phyloP scores from a whole-genome alignment of 2,113 vertebrate genomes.

The Channa maculata region DNA sequence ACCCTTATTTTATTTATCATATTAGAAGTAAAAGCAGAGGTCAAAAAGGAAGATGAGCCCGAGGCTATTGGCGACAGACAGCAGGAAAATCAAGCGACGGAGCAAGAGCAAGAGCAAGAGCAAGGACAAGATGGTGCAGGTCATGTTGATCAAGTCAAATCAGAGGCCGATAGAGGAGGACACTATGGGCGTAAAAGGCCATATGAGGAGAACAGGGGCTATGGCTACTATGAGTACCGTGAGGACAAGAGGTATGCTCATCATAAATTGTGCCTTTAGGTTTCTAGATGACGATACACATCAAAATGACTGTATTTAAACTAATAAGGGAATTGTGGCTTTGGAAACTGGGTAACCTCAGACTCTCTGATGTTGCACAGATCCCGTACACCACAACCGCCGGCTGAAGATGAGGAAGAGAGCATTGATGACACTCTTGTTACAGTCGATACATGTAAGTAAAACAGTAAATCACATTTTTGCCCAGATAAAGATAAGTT shows the following conservation, averaged over 20 bases:
- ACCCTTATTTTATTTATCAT: not conserved
- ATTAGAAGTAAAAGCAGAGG: slow-evolving; percentile 64
- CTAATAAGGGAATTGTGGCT: not conserved
- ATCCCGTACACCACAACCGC: slow-evolving; percentile 89
- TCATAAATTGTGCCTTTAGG: not conserved
- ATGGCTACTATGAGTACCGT: slow-evolving; percentile 88
- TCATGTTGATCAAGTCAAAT: slow-evolving; percentile 61
- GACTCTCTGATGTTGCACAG: slow-evolving; percentile 65
- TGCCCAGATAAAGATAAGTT: not conserved
- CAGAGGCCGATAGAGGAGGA: slow-evolving; percentile 65
- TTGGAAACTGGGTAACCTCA: not conserved
- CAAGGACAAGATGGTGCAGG: slow-evolving; percentile 1
- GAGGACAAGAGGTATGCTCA: slow-evolving; percentile 87
- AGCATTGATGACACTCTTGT: slow-evolving; percentile 89
- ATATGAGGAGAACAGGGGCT: slow-evolving; percentile 84
- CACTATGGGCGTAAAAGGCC: slow-evolving; percentile 86
- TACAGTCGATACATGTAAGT: slow-evolving; percentile 92
- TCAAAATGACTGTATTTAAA: not conserved
- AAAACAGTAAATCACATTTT: not conserved
- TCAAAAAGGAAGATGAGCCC: slow-evolving; percentile 69
- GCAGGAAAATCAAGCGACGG: not conserved
- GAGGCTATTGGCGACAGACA: slow-evolving; percentile 63
- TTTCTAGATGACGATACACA: not conserved
- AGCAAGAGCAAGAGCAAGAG: slow-evolving; percentile 27
- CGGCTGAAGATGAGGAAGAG: slow-evolving; percentile 92